Evolutionary conservation across 2,797 vertebrate genomes (phyloP).

Genomic region (Podarcis lilfordi): DNA sequence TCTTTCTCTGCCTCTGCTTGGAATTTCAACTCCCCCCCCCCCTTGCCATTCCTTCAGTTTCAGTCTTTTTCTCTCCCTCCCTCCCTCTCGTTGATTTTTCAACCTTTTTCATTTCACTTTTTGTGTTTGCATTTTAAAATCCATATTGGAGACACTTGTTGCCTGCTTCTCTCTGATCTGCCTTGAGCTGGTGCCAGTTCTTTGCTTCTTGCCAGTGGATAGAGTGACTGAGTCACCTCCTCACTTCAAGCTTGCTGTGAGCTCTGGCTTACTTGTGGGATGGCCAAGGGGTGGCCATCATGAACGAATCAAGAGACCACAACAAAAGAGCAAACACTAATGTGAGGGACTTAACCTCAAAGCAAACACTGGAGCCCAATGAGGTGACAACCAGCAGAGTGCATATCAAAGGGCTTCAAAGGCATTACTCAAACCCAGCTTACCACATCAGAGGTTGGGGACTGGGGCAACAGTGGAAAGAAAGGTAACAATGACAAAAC

Average conservation of each 20-base stretch:
- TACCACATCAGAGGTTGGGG: slow-evolving; percentile 71
- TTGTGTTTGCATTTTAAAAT: slow-evolving; percentile 72
- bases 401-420: slow-evolving; percentile 55
- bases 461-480: background rate
- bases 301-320: slow-evolving; percentile 81
- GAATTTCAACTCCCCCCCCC: background rate
- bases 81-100: background rate
- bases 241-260: slow-evolving; percentile 66
- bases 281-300: slow-evolving; percentile 77
- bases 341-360: slow-evolving; percentile 69
- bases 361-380: slow-evolving; percentile 60
- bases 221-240: slow-evolving; percentile 76
- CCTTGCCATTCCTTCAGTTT: slow-evolving; percentile 37
- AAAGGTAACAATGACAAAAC: slow-evolving; percentile 53
- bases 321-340: slow-evolving; percentile 76
- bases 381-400: slow-evolving; percentile 71
- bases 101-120: slow-evolving; percentile 66
- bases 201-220: slow-evolving; percentile 71
- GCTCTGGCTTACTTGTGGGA: slow-evolving; percentile 69
- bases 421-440: slow-evolving; percentile 48
- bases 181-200: slow-evolving; percentile 75
- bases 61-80: background rate
- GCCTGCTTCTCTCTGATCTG: slow-evolving; percentile 73
- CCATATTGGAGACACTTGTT: slow-evolving; percentile 81
- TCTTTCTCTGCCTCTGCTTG: slow-evolving; percentile 14